phyloP scores from a whole-genome alignment of 2,888 invertebrate genomes.

The Microplitis manilae region DNA sequence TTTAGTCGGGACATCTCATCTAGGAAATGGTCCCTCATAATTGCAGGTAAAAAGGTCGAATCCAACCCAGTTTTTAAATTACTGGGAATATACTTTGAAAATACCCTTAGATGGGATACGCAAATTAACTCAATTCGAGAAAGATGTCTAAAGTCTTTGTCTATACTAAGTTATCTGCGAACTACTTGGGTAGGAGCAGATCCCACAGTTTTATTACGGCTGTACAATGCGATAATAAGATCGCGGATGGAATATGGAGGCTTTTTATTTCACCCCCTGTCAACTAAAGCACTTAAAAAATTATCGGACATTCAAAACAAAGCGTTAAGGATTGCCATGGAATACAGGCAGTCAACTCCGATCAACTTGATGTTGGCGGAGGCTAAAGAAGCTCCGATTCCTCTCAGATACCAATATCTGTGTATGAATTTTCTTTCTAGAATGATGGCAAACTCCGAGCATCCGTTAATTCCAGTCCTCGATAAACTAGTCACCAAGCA shows the following conservation, averaged over 20 bases:
- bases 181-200: constrained; percentile 40
- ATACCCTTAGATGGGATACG: constrained; percentile 5
- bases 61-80: constrained; percentile 26
- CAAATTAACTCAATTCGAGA: constrained; percentile 22
- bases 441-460: neutral
- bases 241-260: constrained; percentile 39
- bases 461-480: neutral
- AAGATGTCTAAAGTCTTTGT: constrained; percentile 35
- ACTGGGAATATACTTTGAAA: constrained; percentile 33
- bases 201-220: constrained; percentile 16
- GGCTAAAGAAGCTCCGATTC: constrained; percentile 13
- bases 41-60: neutral
- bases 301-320: constrained; percentile 23
- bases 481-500: neutral
- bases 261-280: neutral
- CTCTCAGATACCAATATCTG: neutral
- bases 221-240: constrained; percentile 35
- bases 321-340: constrained; percentile 23
- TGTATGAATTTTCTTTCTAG: neutral
- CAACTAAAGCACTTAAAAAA: neutral
- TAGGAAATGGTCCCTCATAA: neutral
- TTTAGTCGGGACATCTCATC: neutral
- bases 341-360: constrained; percentile 35
- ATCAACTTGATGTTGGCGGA: constrained; percentile 40
- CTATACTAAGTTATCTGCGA: constrained; percentile 34